Conservation (phyloP, 35 echinoderm and acorn worm species). For the Stichopus chloronotus region DNA sequence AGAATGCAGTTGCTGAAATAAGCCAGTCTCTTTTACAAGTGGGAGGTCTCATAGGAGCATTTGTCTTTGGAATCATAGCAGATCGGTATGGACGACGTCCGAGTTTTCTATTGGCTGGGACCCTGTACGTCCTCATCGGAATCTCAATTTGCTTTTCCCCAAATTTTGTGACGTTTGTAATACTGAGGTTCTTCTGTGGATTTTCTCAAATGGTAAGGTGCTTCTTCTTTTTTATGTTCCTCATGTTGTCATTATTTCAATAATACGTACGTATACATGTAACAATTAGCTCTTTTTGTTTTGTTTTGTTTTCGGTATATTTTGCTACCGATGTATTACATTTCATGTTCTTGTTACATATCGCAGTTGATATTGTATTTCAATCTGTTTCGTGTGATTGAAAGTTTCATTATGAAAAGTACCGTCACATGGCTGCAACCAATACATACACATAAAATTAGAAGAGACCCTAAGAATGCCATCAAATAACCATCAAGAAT, state of each 20-base stretch:
- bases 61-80: conserved; percentile 22
- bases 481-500: not conserved
- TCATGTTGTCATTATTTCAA: too few species aligned
- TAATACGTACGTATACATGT: too few species aligned
- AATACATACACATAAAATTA: too few species aligned
- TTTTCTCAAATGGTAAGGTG: conserved; percentile 46
- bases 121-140: not conserved
- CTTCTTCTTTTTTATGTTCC: not conserved
- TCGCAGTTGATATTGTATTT: too few species aligned
- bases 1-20: conserved; percentile 12
- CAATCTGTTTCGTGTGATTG: too few species aligned
- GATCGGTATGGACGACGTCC: conserved; percentile 17
- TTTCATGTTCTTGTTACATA: too few species aligned
- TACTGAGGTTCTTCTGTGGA: conserved; percentile 18
- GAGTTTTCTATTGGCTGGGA: not conserved
- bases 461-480: too few species aligned
- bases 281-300: too few species aligned
- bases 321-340: too few species aligned
- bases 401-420: too few species aligned
- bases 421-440: too few species aligned
- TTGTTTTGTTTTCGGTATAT: too few species aligned
- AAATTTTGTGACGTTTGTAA: conserved; percentile 7
- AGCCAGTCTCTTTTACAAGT: conserved; percentile 34
- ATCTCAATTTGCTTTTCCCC: conserved; percentile 18
- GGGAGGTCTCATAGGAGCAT: conserved; percentile 1